Percentiles rank a stretch among this genome's conserved stretches.
Conservation (phyloP, 2,113 vertebrate genomes). For the Anarrhichthys ocellatus region DNA sequence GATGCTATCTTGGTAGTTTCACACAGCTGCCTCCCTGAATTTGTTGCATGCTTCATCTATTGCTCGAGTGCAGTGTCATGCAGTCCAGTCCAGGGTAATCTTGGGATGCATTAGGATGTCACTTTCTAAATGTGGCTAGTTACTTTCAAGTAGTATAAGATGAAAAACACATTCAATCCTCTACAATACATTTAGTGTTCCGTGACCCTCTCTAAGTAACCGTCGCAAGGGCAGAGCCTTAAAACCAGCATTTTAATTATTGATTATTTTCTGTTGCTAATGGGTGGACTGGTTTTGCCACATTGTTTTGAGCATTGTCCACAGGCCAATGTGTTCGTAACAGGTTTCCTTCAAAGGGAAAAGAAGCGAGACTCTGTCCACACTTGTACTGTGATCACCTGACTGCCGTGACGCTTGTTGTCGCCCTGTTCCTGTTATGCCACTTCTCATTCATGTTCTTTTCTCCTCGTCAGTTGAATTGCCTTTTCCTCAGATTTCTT, state of each 20-base stretch:
- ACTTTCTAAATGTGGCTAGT: background rate
- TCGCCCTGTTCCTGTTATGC: background rate
- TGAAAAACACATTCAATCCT: background rate
- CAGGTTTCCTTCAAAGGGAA: slow-evolving; percentile 56
- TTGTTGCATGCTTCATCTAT: background rate
- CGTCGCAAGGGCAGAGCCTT: background rate
- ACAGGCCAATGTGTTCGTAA: slow-evolving; percentile 40
- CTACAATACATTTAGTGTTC: background rate
- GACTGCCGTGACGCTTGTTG: background rate
- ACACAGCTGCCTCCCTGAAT: background rate
- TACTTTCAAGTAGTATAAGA: background rate
- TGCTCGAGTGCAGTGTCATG: background rate
- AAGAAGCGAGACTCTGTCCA: background rate
- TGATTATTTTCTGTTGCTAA: slow-evolving; percentile 28
- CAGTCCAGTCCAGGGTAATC: background rate
- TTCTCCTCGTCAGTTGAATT: background rate
- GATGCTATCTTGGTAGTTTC: background rate
- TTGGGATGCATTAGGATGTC: no score
- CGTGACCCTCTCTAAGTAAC: background rate
- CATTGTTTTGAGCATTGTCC: slow-evolving; percentile 60
- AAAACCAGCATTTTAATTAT: slow-evolving; percentile 26
- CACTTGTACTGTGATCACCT: background rate
- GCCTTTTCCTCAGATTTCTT: background rate
- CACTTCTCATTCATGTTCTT: background rate
- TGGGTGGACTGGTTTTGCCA: slow-evolving; percentile 66